phyloP scores from a whole-genome alignment of 2,113 vertebrate genomes.

The Meleagris gallopavo region DNA sequence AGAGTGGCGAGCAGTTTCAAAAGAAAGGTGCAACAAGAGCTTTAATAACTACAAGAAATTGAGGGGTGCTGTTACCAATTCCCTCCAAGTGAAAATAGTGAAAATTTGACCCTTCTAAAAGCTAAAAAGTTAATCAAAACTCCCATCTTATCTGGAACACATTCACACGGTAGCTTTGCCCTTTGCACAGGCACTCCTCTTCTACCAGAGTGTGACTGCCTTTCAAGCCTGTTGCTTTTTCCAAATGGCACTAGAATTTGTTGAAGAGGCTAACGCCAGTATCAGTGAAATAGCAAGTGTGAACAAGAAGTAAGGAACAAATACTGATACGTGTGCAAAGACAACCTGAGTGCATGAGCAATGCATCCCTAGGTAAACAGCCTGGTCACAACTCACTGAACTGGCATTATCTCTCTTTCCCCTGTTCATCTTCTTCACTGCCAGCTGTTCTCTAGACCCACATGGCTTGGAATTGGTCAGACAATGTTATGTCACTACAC shows the following conservation, averaged over 20 bases:
- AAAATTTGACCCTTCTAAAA: background rate
- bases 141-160: background rate
- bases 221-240: background rate
- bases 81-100: background rate
- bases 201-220: fast-evolving
- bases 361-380: background rate
- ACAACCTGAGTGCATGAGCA: fast-evolving
- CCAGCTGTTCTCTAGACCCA: background rate
- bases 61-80: background rate
- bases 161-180: background rate
- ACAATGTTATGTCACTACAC: background rate
- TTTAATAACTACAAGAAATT: background rate
- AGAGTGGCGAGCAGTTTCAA: background rate
- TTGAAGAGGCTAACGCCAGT: background rate
- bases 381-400: fast-evolving
- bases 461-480: background rate
- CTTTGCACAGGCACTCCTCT: background rate
- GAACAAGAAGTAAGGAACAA: background rate
- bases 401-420: background rate
- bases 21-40: background rate
- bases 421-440: background rate
- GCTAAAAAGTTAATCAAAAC: background rate
- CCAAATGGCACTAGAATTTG: background rate
- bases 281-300: background rate
- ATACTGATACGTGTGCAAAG: background rate